These are phyloP conservation scores for Limnephilus auricula DNA, from an alignment of 2,888 invertebrate genomes.

Conservation along the genomic window DNA sequence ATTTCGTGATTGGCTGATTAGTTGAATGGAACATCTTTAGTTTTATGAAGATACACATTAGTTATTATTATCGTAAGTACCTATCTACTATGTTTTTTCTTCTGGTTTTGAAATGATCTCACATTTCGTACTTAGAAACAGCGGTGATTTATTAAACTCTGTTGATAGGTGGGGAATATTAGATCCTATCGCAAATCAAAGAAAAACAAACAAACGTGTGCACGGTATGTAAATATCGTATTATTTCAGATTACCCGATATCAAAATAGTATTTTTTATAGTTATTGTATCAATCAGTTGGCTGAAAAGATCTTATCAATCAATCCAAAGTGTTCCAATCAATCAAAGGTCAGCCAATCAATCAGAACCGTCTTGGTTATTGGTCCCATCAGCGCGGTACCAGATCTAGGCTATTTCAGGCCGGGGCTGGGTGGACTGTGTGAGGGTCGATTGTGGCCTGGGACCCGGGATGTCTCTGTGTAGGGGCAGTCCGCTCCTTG, in stretches of 20 bases:
- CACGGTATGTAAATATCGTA: background rate
- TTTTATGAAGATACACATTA: background rate
- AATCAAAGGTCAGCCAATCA: background rate
- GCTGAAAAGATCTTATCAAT: background rate
- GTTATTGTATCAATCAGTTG: background rate
- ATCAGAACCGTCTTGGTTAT: slow-evolving; percentile 4
- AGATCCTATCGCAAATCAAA: background rate
- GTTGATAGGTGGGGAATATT: background rate
- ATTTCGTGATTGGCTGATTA: background rate
- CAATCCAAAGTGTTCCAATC: background rate
- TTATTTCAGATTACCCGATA: background rate
- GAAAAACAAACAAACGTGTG: background rate
- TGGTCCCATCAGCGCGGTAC: background rate
- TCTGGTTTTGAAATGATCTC: background rate
- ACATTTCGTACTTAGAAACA: background rate
- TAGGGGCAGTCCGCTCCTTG: background rate
- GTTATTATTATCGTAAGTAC: too few species aligned
- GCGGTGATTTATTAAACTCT: too few species aligned
- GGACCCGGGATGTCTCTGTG: background rate
- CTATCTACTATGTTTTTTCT: background rate
- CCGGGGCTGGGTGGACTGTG: slow-evolving; percentile 3
- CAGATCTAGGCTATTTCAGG: slow-evolving; percentile 35
- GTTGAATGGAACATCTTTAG: background rate
- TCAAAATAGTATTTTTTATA: background rate
- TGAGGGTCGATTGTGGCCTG: background rate